Evolutionary conservation across 2,888 invertebrate species (phyloP), one percentile per base, ranked within the genome.

Genomic region (Strigamia transsilvanica): DNA sequence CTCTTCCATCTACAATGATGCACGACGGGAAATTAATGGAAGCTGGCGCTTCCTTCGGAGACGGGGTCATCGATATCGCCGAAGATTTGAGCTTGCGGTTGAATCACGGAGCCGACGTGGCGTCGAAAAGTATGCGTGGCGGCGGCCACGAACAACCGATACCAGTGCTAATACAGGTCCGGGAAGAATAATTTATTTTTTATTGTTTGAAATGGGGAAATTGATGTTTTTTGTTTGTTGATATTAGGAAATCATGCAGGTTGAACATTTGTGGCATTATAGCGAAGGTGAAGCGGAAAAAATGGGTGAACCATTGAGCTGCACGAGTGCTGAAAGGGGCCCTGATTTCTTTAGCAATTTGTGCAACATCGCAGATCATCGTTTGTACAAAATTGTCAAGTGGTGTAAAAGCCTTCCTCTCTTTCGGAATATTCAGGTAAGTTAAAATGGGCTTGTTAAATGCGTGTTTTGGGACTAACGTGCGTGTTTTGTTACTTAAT

Each of bases 381-480:
- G 98, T 79, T 91, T 98, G 21, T 98, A 98, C 88, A 97, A 98
- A 90, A 97, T 98, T 85, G 98, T 98, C 84, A 97, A 98, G 88
- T 98, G 98, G 98, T 98, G 98, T 90, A 96, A 98, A 88, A 97
- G 97, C 88, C 90, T 98, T 88, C 98, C 98, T 18, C 91, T 98
- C 34, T 98, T 98, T 88, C 96, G 97, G 88, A 96, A 97, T 89
- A 97, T 98, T 86, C 95, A 96, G 86, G 96, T 96, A 86, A 91
- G 92, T 27, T 85, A 21, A 46, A 42, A 2, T 13, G 27, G 51
- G 3, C 23, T 42, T 42, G 2, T 38, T 79, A 21, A 38, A 38
- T 0, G 38, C 38, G 6, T 38, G 0, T 38, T 38, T n/a, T 78
- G 41, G 38, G 9, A 9, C 15, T 78, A 13, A 66, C 23, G 12